These are phyloP conservation scores for Andricus grossulariae DNA, from an alignment of 1,140 invertebrate genomes.

Conservation along the genomic window DNA sequence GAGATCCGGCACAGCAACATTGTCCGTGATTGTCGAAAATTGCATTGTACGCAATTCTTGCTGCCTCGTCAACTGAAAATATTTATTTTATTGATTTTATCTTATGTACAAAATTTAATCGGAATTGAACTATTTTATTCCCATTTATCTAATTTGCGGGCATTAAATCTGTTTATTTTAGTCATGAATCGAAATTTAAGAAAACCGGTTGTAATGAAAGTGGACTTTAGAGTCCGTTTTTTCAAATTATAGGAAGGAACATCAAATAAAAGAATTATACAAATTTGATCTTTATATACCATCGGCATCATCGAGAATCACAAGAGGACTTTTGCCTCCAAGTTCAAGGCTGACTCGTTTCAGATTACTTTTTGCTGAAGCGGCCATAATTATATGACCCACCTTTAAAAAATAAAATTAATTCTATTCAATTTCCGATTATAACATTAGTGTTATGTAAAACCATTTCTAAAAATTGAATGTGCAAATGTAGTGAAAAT, in stretches of 20 bases:
- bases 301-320: conserved; percentile 89
- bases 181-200: too few relatives aligned
- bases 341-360: conserved; percentile 92
- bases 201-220: too few relatives aligned
- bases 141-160: too few relatives aligned
- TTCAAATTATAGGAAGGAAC: conserved; percentile 35
- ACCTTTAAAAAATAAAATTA: conserved; percentile 73
- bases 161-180: too few relatives aligned
- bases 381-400: conserved; percentile 85
- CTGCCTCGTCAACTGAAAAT: conserved; percentile 86
- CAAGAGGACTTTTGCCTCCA: conserved; percentile 92
- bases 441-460: too few relatives aligned
- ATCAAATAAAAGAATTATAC: neutral
- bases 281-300: conserved; percentile 68
- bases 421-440: too few relatives aligned
- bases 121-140: too few relatives aligned
- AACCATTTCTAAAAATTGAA: too few relatives aligned
- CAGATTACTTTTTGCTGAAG: conserved; percentile 85
- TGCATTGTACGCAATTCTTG: conserved; percentile 84
- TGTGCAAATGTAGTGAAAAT: too few relatives aligned
- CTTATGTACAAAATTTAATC: neutral
- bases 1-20: conserved; percentile 93
- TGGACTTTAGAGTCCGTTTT: neutral
- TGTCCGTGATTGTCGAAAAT: conserved; percentile 94
- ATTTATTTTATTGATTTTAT: neutral